phyloP scores from a whole-genome alignment of 2,797 vertebrate species.

The Austrolebias charrua region DNA sequence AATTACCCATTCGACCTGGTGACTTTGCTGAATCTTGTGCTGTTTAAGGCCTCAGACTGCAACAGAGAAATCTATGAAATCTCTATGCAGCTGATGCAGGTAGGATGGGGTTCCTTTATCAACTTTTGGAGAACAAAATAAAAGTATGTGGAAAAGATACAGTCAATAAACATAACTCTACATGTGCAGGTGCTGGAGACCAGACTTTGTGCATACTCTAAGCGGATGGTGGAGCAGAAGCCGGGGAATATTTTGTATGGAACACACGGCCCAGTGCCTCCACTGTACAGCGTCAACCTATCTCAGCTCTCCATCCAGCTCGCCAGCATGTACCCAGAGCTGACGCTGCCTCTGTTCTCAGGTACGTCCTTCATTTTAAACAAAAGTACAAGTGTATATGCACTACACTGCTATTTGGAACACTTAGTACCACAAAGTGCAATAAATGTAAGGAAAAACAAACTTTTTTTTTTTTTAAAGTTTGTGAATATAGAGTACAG shows the following conservation, averaged over 20 bases:
- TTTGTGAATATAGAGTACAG: neutral
- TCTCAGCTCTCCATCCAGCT: slow-evolving; percentile 90
- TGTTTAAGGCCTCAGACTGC: slow-evolving; percentile 98
- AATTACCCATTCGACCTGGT: slow-evolving; percentile 99
- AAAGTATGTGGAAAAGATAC: neutral
- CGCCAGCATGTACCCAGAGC: slow-evolving; percentile 98
- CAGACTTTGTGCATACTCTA: slow-evolving; percentile 95
- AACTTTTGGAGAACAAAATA: neutral
- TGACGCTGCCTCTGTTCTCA: slow-evolving; percentile 96
- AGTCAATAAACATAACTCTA: slow-evolving; percentile 9
- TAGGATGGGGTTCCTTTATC: slow-evolving; percentile 40
- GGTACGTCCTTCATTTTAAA: slow-evolving; percentile 71
- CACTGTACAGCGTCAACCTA: slow-evolving; percentile 93
- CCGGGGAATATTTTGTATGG: slow-evolving; percentile 93
- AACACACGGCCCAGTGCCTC: slow-evolving; percentile 92
- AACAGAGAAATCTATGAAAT: slow-evolving; percentile 99
- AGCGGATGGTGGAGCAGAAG: slow-evolving; percentile 93
- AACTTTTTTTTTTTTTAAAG: neutral
- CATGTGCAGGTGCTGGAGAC: slow-evolving; percentile 89
- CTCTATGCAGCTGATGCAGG: slow-evolving; percentile 99
- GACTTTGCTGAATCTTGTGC: slow-evolving; percentile 93
- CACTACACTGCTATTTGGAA: neutral
- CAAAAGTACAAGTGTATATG: neutral
- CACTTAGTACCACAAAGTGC: neutral
- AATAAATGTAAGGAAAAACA: no score